Evolutionary conservation across 2,797 vertebrate species (phyloP).

Genomic region (Neosilurus mollespiculum): DNA sequence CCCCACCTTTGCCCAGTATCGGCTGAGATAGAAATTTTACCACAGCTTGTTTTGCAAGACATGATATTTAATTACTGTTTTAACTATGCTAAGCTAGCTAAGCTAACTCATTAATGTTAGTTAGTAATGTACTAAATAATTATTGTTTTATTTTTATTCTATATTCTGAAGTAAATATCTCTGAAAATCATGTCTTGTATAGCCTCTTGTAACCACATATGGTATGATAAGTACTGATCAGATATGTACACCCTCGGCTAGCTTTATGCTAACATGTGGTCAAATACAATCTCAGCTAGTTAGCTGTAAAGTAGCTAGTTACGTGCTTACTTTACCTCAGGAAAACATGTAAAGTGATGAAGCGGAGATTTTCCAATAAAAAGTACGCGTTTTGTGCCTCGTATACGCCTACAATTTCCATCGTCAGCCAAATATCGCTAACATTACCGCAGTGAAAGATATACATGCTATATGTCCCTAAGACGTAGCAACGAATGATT

Average conservation of each 20-base stretch:
- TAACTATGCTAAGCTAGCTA: not conserved
- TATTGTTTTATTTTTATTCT: not conserved
- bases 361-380: not conserved
- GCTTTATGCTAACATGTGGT: not conserved
- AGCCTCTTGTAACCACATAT: no score
- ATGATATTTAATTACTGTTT: not conserved
- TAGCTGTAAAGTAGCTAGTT: not conserved
- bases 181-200: not conserved
- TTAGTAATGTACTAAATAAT: not conserved
- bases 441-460: not conserved
- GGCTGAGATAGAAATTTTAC: no score
- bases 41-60: not conserved
- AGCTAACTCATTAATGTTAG: not conserved
- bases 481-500: not conserved
- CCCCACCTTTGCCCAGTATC: no score
- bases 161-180: not conserved
- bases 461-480: no score
- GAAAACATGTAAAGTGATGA: not conserved
- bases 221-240: no score
- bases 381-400: not conserved
- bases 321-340: not conserved
- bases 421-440: not conserved
- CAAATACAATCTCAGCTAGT: not conserved
- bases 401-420: not conserved
- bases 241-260: no score